These are phyloP conservation scores for Apodemia duryi DNA, from an alignment of 2,888 invertebrate species.

Conservation along the genomic window DNA sequence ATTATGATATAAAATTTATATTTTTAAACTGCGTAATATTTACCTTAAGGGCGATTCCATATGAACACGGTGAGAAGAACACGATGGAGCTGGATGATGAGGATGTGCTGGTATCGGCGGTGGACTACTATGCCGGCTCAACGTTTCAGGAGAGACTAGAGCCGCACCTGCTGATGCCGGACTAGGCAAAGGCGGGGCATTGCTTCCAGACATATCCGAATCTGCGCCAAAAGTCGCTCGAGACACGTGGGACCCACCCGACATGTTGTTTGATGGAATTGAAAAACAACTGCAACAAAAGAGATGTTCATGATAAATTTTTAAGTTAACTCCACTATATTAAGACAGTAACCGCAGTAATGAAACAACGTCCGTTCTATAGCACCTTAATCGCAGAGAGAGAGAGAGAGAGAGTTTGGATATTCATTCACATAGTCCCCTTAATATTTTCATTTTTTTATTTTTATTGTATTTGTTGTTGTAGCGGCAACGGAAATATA, in stretches of 20 bases:
- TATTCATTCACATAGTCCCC: too few species aligned
- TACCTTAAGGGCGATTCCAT: conserved; percentile 77
- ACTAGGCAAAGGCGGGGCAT: conserved; percentile 83
- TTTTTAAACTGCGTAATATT: neutral
- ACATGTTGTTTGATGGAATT: conserved; percentile 82
- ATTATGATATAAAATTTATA: neutral
- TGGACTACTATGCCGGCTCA: conserved; percentile 82
- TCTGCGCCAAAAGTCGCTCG: conserved; percentile 70
- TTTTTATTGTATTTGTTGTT: too few species aligned
- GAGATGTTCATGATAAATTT: neutral
- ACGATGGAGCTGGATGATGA: conserved; percentile 70
- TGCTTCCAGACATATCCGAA: conserved; percentile 69
- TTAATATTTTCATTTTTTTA: too few species aligned
- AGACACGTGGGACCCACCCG: conserved; percentile 80
- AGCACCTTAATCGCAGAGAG: too few species aligned
- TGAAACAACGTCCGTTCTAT: too few species aligned
- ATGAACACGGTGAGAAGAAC: conserved; percentile 76
- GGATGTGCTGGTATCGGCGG: conserved; percentile 78
- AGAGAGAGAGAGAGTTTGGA: too few species aligned
- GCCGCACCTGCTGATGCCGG: conserved; percentile 87
- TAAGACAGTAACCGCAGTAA: too few species aligned
- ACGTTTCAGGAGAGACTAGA: conserved; percentile 86
- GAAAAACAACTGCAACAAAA: conserved; percentile 74
- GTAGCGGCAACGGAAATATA: too few species aligned
- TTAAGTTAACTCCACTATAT: neutral